Percentiles rank a stretch among this genome's conserved stretches.
phyloP scores from a whole-genome alignment of 2,888 invertebrate genomes.

The Trichopoda pennipes region DNA sequence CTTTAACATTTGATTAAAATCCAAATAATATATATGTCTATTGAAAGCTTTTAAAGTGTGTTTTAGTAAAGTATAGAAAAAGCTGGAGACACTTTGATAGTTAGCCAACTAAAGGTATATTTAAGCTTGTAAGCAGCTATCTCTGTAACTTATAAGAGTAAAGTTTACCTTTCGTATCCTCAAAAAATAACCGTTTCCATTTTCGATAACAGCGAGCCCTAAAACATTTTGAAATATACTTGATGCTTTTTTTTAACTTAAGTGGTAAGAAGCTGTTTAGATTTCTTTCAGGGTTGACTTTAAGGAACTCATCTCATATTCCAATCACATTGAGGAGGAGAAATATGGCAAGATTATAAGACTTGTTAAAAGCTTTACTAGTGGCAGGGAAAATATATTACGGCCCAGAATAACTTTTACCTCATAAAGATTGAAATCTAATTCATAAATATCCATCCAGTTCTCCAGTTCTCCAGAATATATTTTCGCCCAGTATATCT shows the following conservation, averaged over 20 bases:
- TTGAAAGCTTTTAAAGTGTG: slow-evolving; percentile 76
- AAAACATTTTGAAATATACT: slow-evolving; percentile 69
- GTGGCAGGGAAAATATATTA: slow-evolving; percentile 83
- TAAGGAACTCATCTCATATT: slow-evolving; percentile 77
- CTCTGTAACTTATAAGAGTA: slow-evolving; percentile 75
- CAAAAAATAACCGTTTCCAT: slow-evolving; percentile 74
- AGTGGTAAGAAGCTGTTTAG: slow-evolving; percentile 68
- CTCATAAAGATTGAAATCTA: slow-evolving; percentile 85
- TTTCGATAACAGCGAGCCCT: slow-evolving; percentile 72
- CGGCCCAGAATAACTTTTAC: slow-evolving; percentile 82
- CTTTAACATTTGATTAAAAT: slow-evolving; percentile 73
- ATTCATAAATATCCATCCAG: slow-evolving; percentile 83
- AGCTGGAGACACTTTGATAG: slow-evolving; percentile 78
- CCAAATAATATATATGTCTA: slow-evolving; percentile 74
- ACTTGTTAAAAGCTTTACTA: slow-evolving; percentile 85
- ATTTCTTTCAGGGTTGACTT: slow-evolving; percentile 73
- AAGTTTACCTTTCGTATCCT: slow-evolving; percentile 73
- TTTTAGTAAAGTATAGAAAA: slow-evolving; percentile 76
- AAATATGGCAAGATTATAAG: slow-evolving; percentile 88
- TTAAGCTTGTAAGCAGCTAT: slow-evolving; percentile 72
- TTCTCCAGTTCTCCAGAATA: slow-evolving; percentile 78
- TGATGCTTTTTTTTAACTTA: slow-evolving; percentile 55
- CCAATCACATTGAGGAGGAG: slow-evolving; percentile 90
- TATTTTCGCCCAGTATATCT: slow-evolving; percentile 90
- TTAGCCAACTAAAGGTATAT: slow-evolving; percentile 71